These are phyloP conservation scores for Brenthis hecate DNA, from an alignment of 2,888 invertebrate species.

Conservation along the genomic window DNA sequence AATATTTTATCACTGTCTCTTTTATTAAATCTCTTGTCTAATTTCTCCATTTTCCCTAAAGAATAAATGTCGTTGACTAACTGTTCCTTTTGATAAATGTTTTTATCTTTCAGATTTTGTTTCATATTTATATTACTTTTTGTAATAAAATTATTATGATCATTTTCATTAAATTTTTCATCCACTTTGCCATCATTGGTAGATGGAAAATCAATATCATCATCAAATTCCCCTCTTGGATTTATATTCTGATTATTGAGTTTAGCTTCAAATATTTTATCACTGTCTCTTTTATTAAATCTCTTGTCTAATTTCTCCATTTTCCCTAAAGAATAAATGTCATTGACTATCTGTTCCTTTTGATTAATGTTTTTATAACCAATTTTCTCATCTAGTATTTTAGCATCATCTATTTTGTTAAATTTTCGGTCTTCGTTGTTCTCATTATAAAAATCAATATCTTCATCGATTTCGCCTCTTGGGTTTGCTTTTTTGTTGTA, in stretches of 20 bases:
- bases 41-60: constrained; percentile 43
- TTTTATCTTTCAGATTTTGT: constrained; percentile 49
- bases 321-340: background rate
- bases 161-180: constrained; percentile 2
- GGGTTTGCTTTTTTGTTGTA: constrained; percentile 27
- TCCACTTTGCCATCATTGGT: background rate
- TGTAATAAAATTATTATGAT: background rate
- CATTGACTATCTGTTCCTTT: constrained; percentile 47
- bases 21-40: constrained; percentile 39
- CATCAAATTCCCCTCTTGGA: background rate
- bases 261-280: constrained; percentile 11
- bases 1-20: constrained; percentile 16
- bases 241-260: background rate
- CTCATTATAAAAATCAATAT: constrained; percentile 11
- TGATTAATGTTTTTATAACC: constrained; percentile 63
- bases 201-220: background rate
- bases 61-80: constrained; percentile 5
- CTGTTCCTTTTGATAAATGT: constrained; percentile 56
- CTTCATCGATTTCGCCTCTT: constrained; percentile 36
- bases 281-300: constrained; percentile 19
- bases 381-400: constrained; percentile 41
- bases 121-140: too few species aligned
- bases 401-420: constrained; percentile 13
- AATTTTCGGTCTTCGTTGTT: too few species aligned
- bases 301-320: constrained; percentile 47